A percentile compares a stretch with the other conserved stretches of the same genome.
Conservation (phyloP, 2,797 vertebrate genomes). For the Phataginus tricuspis region DNA sequence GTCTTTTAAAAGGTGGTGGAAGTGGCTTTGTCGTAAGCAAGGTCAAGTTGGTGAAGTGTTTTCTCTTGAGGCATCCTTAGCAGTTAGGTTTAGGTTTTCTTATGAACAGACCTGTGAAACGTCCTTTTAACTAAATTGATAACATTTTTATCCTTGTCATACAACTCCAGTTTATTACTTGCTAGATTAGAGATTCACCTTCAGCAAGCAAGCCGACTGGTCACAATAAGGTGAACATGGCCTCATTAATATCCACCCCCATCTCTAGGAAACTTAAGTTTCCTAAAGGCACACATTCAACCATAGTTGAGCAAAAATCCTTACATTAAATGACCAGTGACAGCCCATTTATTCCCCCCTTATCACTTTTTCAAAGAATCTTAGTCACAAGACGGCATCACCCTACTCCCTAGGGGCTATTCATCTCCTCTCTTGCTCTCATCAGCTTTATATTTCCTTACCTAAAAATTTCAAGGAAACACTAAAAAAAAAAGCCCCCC, state of each 20-base stretch:
- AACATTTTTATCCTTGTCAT: not conserved
- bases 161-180: not conserved
- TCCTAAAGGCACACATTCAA: not conserved
- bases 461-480: constrained; percentile 63
- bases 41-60: not conserved
- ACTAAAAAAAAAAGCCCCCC: constrained; percentile 77
- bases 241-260: not conserved
- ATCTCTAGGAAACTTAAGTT: not conserved
- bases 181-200: not conserved
- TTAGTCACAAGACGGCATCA: not conserved
- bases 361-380: not conserved
- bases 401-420: not conserved
- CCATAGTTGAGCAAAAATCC: not conserved
- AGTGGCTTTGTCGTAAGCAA: not conserved
- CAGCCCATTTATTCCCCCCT: not conserved
- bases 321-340: not conserved
- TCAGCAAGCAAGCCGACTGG: not conserved
- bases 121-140: not conserved
- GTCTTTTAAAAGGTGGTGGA: not conserved
- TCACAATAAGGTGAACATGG: not conserved
- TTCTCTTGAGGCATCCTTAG: not conserved
- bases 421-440: not conserved
- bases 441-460: not conserved
- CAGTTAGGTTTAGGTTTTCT: not conserved
- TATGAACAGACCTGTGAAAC: not conserved